Base-by-base conservation (phyloP, 2,113 vertebrate genomes). In the Herpailurus yagouaroundi region DNA sequence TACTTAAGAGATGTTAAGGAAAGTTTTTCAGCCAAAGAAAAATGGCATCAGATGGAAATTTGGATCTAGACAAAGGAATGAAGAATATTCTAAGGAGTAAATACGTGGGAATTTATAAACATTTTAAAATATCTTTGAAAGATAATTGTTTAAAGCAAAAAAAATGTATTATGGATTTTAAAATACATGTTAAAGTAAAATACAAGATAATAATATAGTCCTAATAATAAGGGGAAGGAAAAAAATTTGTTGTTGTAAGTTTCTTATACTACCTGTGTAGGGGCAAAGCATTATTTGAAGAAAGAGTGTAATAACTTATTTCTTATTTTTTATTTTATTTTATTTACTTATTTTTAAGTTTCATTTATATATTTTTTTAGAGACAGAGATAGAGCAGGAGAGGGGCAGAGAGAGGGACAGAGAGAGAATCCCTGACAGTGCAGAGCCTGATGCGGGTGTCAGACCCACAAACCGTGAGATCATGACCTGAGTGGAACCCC, bases 141-240 rank as follows among this genome's bases (percentile, higher is more conserved):
- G 38, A 68, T 79, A 79, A 64, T 81, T 77, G 27, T 92, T 29
- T 92, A 92, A 86, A 73, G 66, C 41, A 81, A 87, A 92, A 83
- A 48, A 25, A 57, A 45, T 94, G 12, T 50, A 19, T 85, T 77
- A 41, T 19, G 18, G 66, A 73, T 18, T 88, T 89, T 89, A 21
- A 76, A 52, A 55, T 76, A 50, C 64, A 89, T 83, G 7, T 66
- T 55, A 5, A 93, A 89, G 52, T 48, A 80, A 86, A 63, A 90
- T 33, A 0, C 60, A 41, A 45, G 18, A 57, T 68, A 69, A 66
- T 8, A 55, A 31, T 12, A 29, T 15, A 85, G 18, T 27, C 7
- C 41, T 85, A 69, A 36, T 8, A 69, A 80, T 69, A 55, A n/a
- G 19, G 21, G 0, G 16, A 76, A 89, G 7, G 50, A 27, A 80